Percentiles rank a stretch among this genome's conserved stretches.
These are phyloP conservation scores for Balaenoptera acutorostrata DNA, from an alignment of 2,113 vertebrate species.

Conservation along the genomic window DNA sequence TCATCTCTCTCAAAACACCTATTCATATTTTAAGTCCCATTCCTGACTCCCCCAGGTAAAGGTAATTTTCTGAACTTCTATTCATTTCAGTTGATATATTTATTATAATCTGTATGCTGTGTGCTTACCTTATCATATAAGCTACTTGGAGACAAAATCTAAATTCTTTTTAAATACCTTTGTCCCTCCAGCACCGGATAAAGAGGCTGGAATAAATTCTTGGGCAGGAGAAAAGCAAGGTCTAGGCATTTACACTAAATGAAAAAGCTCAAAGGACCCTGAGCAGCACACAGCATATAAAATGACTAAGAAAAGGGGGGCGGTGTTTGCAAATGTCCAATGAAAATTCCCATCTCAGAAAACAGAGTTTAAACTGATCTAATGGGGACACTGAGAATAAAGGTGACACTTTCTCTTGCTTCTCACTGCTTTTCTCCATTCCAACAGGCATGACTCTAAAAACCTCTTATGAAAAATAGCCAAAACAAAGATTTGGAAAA, in stretches of 20 bases:
- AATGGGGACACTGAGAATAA: not conserved
- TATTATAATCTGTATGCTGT: not conserved
- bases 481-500: slow-evolving; percentile 7
- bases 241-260: not conserved
- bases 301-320: not conserved
- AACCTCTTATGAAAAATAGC: not conserved
- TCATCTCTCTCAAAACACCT: not conserved
- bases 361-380: not conserved
- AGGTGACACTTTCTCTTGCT: not conserved
- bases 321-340: not conserved
- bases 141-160: not conserved
- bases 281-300: not conserved
- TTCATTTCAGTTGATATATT: not conserved
- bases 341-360: not conserved
- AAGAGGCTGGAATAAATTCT: not conserved
- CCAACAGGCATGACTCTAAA: not conserved
- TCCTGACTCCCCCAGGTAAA: not conserved
- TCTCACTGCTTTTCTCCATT: not conserved
- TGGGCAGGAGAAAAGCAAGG: not conserved
- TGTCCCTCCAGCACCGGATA: not conserved
- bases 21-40: not conserved
- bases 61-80: not conserved
- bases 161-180: not conserved
- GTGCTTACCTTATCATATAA: not conserved
- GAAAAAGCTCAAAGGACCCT: slow-evolving; percentile 1